These are phyloP conservation scores for Pseudochirops corinnae DNA, from an alignment of 2,797 vertebrate species.

Conservation along the genomic window DNA sequence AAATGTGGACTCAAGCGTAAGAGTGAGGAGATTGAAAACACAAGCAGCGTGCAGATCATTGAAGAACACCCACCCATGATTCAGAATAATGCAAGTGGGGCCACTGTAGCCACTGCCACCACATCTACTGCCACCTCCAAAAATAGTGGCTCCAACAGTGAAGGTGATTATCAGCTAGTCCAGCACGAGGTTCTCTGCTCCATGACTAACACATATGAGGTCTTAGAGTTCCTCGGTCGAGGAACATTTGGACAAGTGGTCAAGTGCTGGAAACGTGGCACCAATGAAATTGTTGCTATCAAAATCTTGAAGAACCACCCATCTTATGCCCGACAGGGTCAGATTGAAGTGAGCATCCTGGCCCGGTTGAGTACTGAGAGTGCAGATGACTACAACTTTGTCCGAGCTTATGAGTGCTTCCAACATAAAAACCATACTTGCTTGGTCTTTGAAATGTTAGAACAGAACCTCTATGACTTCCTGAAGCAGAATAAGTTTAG, in stretches of 20 bases:
- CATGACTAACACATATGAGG: constrained; percentile 99
- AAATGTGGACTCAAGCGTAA: constrained; percentile 99
- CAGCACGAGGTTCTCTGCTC: constrained; percentile 99
- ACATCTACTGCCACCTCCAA: constrained; percentile 97
- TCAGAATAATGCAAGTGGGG: constrained; percentile 94
- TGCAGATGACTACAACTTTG: constrained; percentile 98
- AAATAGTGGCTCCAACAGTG: constrained; percentile 96
- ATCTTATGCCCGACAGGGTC: constrained; percentile 97
- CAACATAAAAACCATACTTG: constrained; percentile 99
- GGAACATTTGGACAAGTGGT: constrained; percentile 99
- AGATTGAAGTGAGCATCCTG: constrained; percentile 99
- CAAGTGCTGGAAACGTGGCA: constrained; percentile 99
- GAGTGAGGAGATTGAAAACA: constrained; percentile 97
- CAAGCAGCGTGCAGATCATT: constrained; percentile 96
- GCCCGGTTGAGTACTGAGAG: constrained; percentile 98
- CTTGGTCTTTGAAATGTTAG: constrained; percentile 99
- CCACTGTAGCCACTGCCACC: constrained; percentile 93
- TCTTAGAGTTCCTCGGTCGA: constrained; percentile 97
- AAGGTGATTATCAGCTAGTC: constrained; percentile 98
- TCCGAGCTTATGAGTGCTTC: constrained; percentile 98
- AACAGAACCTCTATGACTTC: constrained; percentile 99
- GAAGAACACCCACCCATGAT: constrained; percentile 97
- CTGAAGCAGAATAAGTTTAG: constrained; percentile 99
- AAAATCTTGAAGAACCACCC: constrained; percentile 99
- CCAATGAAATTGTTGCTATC: constrained; percentile 99